phyloP scores from a whole-genome alignment of 2,113 vertebrate genomes.

The Eclectus roratus region DNA sequence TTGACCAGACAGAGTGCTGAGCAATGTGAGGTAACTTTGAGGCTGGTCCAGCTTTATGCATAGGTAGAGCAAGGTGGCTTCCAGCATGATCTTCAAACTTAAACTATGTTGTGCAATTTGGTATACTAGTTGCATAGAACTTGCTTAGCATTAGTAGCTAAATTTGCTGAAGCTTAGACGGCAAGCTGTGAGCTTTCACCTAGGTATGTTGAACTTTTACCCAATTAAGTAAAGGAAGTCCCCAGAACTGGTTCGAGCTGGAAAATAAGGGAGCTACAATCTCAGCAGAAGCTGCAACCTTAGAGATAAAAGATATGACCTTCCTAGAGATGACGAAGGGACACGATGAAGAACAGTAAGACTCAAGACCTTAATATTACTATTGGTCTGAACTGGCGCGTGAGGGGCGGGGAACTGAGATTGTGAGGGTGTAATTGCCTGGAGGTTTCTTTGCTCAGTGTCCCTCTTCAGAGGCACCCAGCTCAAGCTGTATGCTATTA shows the following conservation, averaged over 20 bases:
- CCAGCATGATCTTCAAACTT: background rate
- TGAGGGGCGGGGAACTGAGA: background rate
- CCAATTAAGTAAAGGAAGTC: background rate
- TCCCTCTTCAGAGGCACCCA: background rate
- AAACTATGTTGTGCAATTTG: rapidly evolving
- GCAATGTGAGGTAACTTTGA: background rate
- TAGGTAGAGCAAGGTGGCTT: background rate
- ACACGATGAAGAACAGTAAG: background rate
- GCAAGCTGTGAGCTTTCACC: background rate
- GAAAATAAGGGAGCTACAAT: background rate
- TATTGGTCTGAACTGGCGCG: background rate
- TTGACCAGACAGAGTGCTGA: background rate
- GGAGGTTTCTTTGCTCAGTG: background rate
- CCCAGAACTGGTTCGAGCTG: background rate
- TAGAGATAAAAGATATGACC: background rate
- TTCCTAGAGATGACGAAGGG: background rate
- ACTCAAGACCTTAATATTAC: background rate
- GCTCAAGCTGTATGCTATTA: background rate
- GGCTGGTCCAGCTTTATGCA: background rate
- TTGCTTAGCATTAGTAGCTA: background rate
- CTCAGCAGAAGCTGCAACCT: background rate
- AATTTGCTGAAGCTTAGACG: background rate
- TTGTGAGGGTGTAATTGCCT: background rate
- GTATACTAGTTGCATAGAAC: background rate
- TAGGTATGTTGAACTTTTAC: background rate